Evolutionary conservation across 2,797 vertebrate species (phyloP), one percentile per base, ranked within the genome.

Genomic region (Sciaenops ocellatus): DNA sequence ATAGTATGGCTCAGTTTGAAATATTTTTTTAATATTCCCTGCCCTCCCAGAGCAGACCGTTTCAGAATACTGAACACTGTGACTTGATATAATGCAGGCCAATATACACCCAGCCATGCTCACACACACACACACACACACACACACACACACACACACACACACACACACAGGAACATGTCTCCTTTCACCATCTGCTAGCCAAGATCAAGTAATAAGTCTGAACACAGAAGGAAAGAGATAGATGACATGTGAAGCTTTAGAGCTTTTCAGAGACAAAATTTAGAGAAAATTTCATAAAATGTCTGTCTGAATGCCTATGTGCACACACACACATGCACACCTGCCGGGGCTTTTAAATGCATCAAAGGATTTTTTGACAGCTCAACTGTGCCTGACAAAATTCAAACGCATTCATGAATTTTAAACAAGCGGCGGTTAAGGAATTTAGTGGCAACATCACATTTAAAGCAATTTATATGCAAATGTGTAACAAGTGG

Each of bases 391-490:
- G 42, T 61, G 78, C 72, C 70, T 73, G 62, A 80, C 57, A 55
- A 87, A 90, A 88, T 87, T 81, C 86, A 80, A 91, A 89, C 85
- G 85, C 84, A 72, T 86, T 91, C 85, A 93, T 93, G 89, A 93
- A 94, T 94, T 92, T 93, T 89, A 93, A 94, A 92, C 85, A 86
- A 85, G 90, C 75, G 48, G 67, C 46, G 65, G 80, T 91, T 86
- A 85, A 93, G 79, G 82, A 94, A 88, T 90, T 94, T 92, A 88
- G 84, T 34, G 18, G 74, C 83, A 85, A 90, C 84, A 84, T 93
- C 87, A 85, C 90, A 90, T 92, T 93, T 91, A 89, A 87, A 82
- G 91, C 89, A 86, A 96, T 95, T 95, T 95, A 91, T 91, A 95
- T 94, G 94, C 91, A 95, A 93, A 94, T 95, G 85, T 88, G 56